Evolutionary conservation across 2,113 vertebrate species (phyloP), one percentile per base, ranked within the genome.

Genomic region (Cottus gobio): DNA sequence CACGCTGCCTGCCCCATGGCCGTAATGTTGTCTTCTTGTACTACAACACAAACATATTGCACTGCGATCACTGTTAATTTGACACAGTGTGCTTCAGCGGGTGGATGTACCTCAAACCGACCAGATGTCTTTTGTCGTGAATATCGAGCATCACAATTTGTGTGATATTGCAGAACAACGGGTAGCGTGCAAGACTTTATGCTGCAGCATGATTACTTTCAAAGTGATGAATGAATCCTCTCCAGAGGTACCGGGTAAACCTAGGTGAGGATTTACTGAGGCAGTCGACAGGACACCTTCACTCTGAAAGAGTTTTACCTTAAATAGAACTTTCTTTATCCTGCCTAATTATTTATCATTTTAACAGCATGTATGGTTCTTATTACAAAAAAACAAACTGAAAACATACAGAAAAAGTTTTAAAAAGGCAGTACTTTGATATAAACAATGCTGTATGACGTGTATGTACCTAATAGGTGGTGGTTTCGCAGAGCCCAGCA

Each of bases 401-500:
- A 50, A 85, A 69, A 68, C 11, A 39, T 48, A 57, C 8, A 42
- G 18, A 13, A 13, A 24, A 56, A 69, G 7, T 54, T 60, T 44
- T 13, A 24, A 37, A 39, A 57, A 56, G 31, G 9, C 70, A 73
- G 26, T 4, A 37, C 22, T 65, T 16, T 1, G 10, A 16, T 76
- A 56, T 56, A 57, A 75, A 79, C 50, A 57, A 52, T 46, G 42
- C 48, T 63, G 61, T 78, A 39, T 48, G 48, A 54, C 71, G 67
- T 65, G 54, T 44, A 13, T n/a, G 36, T 88, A 97, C 97, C 97
- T 3, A 98, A 94, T 16, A 97, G 90, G 65, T 92, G 89, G 63
- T 95, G 95, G 91, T 98, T 92, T 76, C 93, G 95, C 75, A 98
- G 63, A 50, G 97, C 97, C 97, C 97, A 98, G 93, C 96, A 97